These are phyloP conservation scores for Rallus crepitans DNA, from an alignment of 2,797 vertebrate genomes.

Conservation along the genomic window DNA sequence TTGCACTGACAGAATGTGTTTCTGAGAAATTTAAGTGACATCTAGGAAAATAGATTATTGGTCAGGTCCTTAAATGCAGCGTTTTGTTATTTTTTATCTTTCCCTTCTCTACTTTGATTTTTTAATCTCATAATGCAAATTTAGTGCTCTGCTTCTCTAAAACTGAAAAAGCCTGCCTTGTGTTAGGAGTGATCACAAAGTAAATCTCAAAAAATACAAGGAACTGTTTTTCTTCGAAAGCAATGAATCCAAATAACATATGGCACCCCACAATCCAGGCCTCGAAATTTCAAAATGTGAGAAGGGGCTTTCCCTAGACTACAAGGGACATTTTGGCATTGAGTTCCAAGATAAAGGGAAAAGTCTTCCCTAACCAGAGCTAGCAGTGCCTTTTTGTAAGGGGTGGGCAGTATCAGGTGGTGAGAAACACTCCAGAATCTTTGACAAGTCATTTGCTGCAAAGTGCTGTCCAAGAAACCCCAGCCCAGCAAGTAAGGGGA, in stretches of 20 bases:
- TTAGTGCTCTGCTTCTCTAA: neutral
- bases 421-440: neutral
- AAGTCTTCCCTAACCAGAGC: neutral
- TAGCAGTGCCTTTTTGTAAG: neutral
- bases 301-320: neutral
- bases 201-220: neutral
- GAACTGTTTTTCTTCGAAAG: neutral
- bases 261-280: neutral
- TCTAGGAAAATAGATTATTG: neutral
- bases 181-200: neutral
- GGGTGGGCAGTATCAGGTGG: neutral
- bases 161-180: neutral
- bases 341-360: neutral
- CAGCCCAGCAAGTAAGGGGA: neutral
- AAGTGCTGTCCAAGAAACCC: neutral
- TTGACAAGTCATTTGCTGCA: neutral
- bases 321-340: neutral
- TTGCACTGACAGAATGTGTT: neutral
- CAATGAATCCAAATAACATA: neutral
- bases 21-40: neutral
- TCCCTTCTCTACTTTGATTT: neutral
- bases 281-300: neutral
- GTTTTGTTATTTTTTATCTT: neutral
- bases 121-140: neutral
- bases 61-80: neutral